Percentiles rank a stretch among this genome's conserved stretches.
These are phyloP conservation scores for Aphaenogaster floridana DNA, from an alignment of 1,140 invertebrate genomes.

Conservation along the genomic window DNA sequence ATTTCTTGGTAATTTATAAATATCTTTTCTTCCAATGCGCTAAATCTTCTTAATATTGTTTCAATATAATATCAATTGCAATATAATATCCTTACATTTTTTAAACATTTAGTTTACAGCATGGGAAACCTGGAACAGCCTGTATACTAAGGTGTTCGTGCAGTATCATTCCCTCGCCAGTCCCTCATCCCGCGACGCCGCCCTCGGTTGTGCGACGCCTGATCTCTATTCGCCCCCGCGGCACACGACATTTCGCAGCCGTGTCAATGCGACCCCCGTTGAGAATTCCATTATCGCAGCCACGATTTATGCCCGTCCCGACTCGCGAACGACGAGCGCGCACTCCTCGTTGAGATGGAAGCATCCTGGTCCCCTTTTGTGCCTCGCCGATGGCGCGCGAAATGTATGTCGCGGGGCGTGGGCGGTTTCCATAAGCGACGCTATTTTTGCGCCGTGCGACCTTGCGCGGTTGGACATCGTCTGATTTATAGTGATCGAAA, in stretches of 20 bases:
- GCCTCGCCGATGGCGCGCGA: slow-evolving; percentile 49
- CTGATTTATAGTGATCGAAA: slow-evolving; percentile 60
- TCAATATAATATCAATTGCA: not conserved
- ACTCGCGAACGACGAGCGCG: slow-evolving; percentile 37
- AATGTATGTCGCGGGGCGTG: slow-evolving; percentile 53
- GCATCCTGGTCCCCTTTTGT: slow-evolving; percentile 43
- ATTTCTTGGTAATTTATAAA: not conserved
- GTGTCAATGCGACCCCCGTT: slow-evolving; percentile 83
- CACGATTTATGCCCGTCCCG: slow-evolving; percentile 79
- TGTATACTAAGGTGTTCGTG: not conserved
- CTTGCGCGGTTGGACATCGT: slow-evolving; percentile 34
- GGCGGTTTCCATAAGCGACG: slow-evolving; percentile 59
- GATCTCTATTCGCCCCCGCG: slow-evolving; percentile 76
- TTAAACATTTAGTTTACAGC: not conserved
- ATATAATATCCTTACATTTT: not conserved
- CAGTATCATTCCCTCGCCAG: slow-evolving; percentile 22
- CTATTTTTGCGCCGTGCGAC: slow-evolving; percentile 51
- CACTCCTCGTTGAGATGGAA: slow-evolving; percentile 62
- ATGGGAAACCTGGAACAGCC: not conserved
- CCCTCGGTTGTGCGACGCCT: slow-evolving; percentile 66
- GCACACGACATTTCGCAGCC: slow-evolving; percentile 80
- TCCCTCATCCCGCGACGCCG: slow-evolving; percentile 45
- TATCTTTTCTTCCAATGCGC: not conserved
- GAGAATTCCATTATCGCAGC: slow-evolving; percentile 85
- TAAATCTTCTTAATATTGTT: not conserved